Conservation (phyloP, 2,888 invertebrate genomes). For the Trichopoda pennipes region DNA sequence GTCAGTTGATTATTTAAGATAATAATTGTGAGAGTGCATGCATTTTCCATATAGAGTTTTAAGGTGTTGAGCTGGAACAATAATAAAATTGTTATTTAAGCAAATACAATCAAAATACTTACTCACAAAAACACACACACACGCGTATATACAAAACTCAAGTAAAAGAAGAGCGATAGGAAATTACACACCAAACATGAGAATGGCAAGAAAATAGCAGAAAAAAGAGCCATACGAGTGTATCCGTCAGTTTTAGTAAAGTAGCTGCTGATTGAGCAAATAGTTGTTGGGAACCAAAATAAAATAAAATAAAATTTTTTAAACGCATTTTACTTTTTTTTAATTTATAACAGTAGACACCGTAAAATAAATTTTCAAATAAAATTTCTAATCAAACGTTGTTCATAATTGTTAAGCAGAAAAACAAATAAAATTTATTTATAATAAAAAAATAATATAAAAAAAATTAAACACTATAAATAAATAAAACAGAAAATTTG, state of each 20-base stretch:
- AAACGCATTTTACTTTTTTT: slow-evolving; percentile 58
- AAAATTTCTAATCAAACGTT: slow-evolving; percentile 10
- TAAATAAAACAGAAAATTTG: neutral
- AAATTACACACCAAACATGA: slow-evolving; percentile 7
- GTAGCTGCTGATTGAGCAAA: slow-evolving; percentile 65
- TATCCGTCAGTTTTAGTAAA: slow-evolving; percentile 65
- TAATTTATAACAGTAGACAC: slow-evolving; percentile 21
- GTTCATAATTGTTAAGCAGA: neutral
- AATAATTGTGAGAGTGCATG: slow-evolving; percentile 14
- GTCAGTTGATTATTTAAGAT: slow-evolving; percentile 49
- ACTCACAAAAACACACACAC: neutral
- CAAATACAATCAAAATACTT: slow-evolving; percentile 33
- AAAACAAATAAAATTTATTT: slow-evolving; percentile 1
- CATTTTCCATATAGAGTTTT: slow-evolving; percentile 44
- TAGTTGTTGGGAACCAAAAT: slow-evolving; percentile 57
- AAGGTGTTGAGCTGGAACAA: slow-evolving; percentile 62
- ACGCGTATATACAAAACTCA: neutral
- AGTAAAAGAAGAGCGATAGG: slow-evolving; percentile 14
- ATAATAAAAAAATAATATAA: slow-evolving; percentile 15
- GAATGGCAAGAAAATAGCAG: slow-evolving; percentile 35
- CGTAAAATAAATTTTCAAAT: slow-evolving; percentile 10
- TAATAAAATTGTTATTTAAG: slow-evolving; percentile 55
- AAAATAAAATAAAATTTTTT: slow-evolving; percentile 46
- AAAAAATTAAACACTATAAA: neutral
- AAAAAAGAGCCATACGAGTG: slow-evolving; percentile 64